Evolutionary conservation across 1,140 invertebrate genomes (phyloP).

Genomic region (Cylas formicarius): DNA sequence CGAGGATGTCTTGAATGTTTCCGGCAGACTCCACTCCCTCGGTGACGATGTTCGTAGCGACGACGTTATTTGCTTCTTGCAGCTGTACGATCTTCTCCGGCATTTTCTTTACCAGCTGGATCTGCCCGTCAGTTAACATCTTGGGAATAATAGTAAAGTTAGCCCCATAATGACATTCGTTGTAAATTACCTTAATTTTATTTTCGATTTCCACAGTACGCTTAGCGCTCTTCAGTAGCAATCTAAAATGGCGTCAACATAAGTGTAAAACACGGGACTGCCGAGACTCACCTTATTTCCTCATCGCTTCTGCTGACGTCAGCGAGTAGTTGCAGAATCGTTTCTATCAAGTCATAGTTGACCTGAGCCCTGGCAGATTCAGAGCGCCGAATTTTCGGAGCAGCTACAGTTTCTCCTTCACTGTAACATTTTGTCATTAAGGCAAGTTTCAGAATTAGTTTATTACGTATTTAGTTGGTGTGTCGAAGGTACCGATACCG

Average conservation of each 20-base stretch:
- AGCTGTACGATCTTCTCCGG: conserved; percentile 26
- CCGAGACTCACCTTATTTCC: conserved; percentile 42
- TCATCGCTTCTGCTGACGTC: conserved; percentile 45
- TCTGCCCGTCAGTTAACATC: conserved; percentile 23
- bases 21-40: conserved; percentile 9
- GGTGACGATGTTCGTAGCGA: conserved; percentile 8
- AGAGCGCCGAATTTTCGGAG: conserved; percentile 35
- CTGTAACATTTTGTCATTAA: conserved; percentile 24
- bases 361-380: conserved; percentile 41
- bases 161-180: background rate
- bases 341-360: conserved; percentile 47
- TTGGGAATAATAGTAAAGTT: background rate
- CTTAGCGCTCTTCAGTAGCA: too few relatives aligned
- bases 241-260: too few relatives aligned
- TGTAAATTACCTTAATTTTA: background rate
- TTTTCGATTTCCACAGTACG: background rate
- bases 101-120: conserved; percentile 19
- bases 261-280: too few relatives aligned
- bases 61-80: conserved; percentile 32
- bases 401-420: conserved; percentile 29
- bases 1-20: conserved; percentile 29
- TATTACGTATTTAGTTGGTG: too few relatives aligned
- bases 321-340: conserved; percentile 45
- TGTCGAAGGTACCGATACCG: too few relatives aligned
- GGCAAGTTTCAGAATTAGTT: background rate